Evolutionary conservation across 2,888 invertebrate genomes (phyloP).

Genomic region (Pseudococcus jackbeardsleyi): DNA sequence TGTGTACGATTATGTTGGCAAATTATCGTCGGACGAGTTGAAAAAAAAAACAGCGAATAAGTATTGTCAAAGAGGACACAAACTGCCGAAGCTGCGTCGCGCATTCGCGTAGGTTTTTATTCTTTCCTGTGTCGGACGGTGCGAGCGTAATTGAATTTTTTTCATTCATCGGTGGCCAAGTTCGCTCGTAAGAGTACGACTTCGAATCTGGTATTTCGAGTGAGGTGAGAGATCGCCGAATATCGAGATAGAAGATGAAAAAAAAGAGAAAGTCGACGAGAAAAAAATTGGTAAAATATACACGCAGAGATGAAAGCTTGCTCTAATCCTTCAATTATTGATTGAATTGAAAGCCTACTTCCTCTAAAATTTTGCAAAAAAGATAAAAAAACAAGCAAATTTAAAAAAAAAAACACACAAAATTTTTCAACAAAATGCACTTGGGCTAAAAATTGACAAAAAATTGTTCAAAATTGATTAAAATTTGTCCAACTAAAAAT

Average conservation of each 20-base stretch:
- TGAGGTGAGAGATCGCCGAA: too few relatives aligned
- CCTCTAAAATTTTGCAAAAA: too few relatives aligned
- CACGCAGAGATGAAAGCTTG: too few relatives aligned
- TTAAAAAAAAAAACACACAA: too few relatives aligned
- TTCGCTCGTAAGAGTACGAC: too few relatives aligned
- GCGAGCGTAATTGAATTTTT: not conserved
- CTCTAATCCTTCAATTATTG: too few relatives aligned
- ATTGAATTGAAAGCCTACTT: too few relatives aligned
- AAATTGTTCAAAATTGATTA: not conserved
- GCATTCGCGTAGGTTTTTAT: not conserved
- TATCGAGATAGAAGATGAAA: not conserved
- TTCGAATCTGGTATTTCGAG: too few relatives aligned
- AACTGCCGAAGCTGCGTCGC: not conserved
- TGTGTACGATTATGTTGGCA: slow-evolving; percentile 24
- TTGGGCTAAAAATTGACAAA: not conserved
- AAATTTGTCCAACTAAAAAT: not conserved
- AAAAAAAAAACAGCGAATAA: not conserved
- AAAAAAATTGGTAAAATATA: not conserved
- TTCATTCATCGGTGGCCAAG: not conserved
- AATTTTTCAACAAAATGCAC: too few relatives aligned
- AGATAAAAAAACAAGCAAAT: too few relatives aligned
- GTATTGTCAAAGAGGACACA: not conserved
- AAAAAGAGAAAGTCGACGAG: not conserved
- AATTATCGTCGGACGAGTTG: not conserved
- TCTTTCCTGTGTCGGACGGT: not conserved